Base-by-base conservation (phyloP, 2,797 vertebrate genomes). In the Pipistrellus pygmaeus region DNA sequence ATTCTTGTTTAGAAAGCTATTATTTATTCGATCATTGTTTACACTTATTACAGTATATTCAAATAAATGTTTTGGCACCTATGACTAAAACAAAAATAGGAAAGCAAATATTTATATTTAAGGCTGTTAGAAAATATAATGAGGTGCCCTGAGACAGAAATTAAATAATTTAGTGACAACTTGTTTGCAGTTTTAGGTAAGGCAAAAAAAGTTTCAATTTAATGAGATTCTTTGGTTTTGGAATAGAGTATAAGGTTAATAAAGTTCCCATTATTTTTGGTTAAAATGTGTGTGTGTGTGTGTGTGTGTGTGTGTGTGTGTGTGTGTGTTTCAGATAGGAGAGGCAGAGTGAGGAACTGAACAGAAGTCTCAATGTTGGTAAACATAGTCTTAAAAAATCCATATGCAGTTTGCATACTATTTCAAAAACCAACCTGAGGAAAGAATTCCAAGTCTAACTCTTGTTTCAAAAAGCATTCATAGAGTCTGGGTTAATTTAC, bases 1-100 rank as follows among this genome's bases (percentile, higher is more conserved):
- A 27, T 86, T 88, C 80, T 80, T 84, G 41, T n/a, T 90, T 89
- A 93, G 32, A 93, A 93, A 77, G 21, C 6, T 64, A 35, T 66
- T 89, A 89, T 76, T 82, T 23, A 62, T 84, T 60, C 90, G 81
- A 75, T 38, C 3, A 38, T 81, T 81, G 64, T 35, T 69, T 53
- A 57, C 7, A 87, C 18, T 80, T 46, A 30, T 17, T 78, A n/a
- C n/a, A n/a, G n/a, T n/a, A 71, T 41, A 81, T 35, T 92, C 32
- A 87, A 84, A 51, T 57, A 71, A 46, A 76, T 82, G 32, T 68
- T 88, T 77, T 55, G 35, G 4, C 1, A 77, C 35, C 35, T 81
- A 51, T 87, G 14, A 57, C 41, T 38, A 76, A 71, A 78, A 72
- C 0, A 32, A 66, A 25, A 21, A 86, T 44, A 66, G 7, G n/a